Percentiles rank a stretch among this genome's conserved stretches.
These are phyloP conservation scores for Amblyjoppa fuscipennis DNA, from an alignment of 2,888 invertebrate species.

Conservation along the genomic window DNA sequence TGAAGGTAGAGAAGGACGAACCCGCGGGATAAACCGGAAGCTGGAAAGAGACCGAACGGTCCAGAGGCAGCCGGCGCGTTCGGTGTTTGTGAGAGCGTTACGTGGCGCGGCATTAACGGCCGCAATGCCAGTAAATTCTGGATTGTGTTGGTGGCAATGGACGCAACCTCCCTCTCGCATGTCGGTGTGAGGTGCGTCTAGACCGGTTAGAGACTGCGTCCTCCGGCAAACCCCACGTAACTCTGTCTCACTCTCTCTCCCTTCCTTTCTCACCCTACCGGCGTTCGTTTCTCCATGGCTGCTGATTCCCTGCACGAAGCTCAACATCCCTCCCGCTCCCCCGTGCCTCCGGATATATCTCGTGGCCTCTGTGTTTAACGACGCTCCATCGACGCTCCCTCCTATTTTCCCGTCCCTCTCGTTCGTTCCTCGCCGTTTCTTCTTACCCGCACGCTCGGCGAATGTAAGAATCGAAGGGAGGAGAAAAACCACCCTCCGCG, in stretches of 20 bases:
- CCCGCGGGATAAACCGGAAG: constrained; percentile 11
- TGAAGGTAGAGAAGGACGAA: constrained; percentile 19
- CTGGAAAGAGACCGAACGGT: constrained; percentile 17
- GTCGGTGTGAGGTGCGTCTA: constrained; percentile 78
- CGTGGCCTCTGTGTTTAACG: constrained; percentile 75
- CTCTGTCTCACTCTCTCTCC: constrained; percentile 47
- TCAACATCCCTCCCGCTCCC: constrained; percentile 20
- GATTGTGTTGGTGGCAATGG: constrained; percentile 81
- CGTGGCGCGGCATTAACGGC: constrained; percentile 83
- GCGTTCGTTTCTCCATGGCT: constrained; percentile 25
- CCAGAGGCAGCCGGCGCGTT: constrained; percentile 62
- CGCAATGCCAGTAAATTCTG: constrained; percentile 82
- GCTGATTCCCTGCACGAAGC: constrained; percentile 17
- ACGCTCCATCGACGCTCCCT: constrained; percentile 75
- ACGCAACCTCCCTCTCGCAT: constrained; percentile 72
- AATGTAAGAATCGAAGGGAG: constrained; percentile 19
- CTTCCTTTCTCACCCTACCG: constrained; percentile 34
- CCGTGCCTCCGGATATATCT: constrained; percentile 31
- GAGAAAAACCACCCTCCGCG: constrained; percentile 55
- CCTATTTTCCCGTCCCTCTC: constrained; percentile 11
- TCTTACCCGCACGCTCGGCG: constrained; percentile 16
- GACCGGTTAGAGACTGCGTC: constrained; percentile 83
- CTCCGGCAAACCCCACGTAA: constrained; percentile 51
- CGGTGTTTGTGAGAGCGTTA: constrained; percentile 76
- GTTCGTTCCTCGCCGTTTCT: neutral